Conservation (phyloP, 53 echinoderm and acorn worm species). For the Stichopus horrens region DNA sequence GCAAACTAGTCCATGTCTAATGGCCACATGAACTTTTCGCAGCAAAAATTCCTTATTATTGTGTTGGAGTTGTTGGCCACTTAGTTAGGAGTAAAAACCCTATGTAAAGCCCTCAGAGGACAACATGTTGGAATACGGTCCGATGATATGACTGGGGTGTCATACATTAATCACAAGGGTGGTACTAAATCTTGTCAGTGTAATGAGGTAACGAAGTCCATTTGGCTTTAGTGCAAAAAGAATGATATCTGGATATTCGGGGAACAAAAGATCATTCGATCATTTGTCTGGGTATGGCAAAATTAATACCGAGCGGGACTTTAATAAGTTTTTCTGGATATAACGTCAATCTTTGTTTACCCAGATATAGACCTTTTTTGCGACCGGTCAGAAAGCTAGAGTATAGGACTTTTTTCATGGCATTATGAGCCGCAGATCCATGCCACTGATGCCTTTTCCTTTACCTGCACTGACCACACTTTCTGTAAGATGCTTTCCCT, state of each 20-base stretch:
- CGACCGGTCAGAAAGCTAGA: slow-evolving; percentile 48
- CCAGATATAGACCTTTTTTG: not conserved
- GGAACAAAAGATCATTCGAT: slow-evolving; percentile 37
- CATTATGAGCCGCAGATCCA: slow-evolving; percentile 51
- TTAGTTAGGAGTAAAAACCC: slow-evolving; percentile 49
- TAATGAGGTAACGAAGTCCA: slow-evolving; percentile 43
- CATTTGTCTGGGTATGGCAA: slow-evolving; percentile 28
- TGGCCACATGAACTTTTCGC: not conserved
- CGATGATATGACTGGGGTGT: slow-evolving; percentile 56
- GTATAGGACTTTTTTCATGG: slow-evolving; percentile 49
- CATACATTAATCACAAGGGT: slow-evolving; percentile 56
- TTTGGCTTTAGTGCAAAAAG: slow-evolving; percentile 51
- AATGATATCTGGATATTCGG: slow-evolving; percentile 49
- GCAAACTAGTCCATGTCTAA: slow-evolving; percentile 47
- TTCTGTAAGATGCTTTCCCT: slow-evolving; percentile 56
- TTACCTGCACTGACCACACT: slow-evolving; percentile 29
- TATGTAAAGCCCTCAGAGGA: slow-evolving; percentile 19
- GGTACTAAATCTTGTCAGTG: no score
- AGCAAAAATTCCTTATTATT: slow-evolving; percentile 46
- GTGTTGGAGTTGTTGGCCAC: slow-evolving; percentile 57
- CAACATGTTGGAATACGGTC: slow-evolving; percentile 42
- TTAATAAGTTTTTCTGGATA: not conserved
- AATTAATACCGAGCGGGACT: slow-evolving; percentile 52
- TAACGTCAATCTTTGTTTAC: no score
- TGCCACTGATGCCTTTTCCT: slow-evolving; percentile 47